phyloP scores from a whole-genome alignment of 2,113 vertebrate genomes.

The Melanerpes formicivorus region DNA sequence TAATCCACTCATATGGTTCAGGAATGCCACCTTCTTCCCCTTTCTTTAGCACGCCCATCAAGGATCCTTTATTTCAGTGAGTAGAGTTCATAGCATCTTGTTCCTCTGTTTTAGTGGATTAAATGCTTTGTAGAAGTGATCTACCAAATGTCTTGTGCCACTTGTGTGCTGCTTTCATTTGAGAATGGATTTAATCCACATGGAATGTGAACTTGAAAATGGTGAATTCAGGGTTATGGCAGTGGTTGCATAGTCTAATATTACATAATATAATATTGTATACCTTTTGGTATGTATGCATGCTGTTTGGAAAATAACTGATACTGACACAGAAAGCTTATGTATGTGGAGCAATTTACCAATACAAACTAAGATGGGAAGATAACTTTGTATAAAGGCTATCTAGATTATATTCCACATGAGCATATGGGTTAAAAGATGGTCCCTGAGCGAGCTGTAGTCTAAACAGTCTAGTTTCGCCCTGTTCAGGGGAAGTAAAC shows the following conservation, averaged over 20 bases:
- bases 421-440: not conserved
- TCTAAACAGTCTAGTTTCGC: not conserved
- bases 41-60: not conserved
- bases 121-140: slow-evolving; percentile 12
- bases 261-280: not conserved
- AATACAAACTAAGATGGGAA: not conserved
- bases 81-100: not conserved
- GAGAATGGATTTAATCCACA: slow-evolving; percentile 20
- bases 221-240: not conserved
- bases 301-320: not conserved
- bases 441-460: not conserved
- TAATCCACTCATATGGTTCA: slow-evolving; percentile 24
- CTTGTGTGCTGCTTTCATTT: slow-evolving; percentile 35
- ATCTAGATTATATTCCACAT: slow-evolving; percentile 2
- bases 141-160: slow-evolving; percentile 4
- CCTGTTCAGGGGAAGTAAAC: not conserved
- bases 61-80: not conserved
- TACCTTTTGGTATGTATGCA: not conserved
- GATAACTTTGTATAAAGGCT: not conserved
- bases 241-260: not conserved
- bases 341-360: not conserved
- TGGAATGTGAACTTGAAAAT: not conserved
- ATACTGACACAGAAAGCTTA: not conserved
- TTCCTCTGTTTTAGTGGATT: not conserved
- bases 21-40: not conserved